Evolutionary conservation across 2,888 invertebrate genomes (phyloP).

Genomic region (Pimpla rufipes): DNA sequence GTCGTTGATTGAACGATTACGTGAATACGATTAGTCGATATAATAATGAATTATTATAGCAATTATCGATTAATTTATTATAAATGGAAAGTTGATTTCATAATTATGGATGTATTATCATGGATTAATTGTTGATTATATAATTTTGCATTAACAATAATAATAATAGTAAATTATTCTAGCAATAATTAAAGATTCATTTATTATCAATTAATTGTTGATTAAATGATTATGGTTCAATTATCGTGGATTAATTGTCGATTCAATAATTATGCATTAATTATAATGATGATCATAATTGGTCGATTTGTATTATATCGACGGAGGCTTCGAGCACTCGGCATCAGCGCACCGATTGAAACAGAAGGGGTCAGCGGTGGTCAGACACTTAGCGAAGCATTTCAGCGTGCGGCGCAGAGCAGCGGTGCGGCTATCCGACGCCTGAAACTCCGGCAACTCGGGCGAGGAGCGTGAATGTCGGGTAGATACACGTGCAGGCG

Average conservation of each 20-base stretch:
- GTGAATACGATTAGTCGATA: background rate
- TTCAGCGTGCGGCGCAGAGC: constrained; percentile 20
- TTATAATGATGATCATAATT: background rate
- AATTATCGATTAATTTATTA: too few species aligned
- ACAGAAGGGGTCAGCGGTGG: constrained; percentile 33
- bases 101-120: too few species aligned
- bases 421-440: constrained; percentile 28
- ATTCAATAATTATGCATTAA: too few species aligned
- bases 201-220: background rate
- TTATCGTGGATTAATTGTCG: too few species aligned
- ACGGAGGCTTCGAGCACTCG: background rate
- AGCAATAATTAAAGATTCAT: too few species aligned
- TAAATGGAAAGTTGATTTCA: too few species aligned
- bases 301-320: background rate
- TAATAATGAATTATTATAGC: too few species aligned
- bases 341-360: constrained; percentile 1
- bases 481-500: constrained; percentile 37
- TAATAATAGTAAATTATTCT: too few species aligned
- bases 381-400: constrained; percentile 29
- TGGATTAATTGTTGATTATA: too few species aligned
- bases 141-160: too few species aligned
- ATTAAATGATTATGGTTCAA: background rate
- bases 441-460: constrained; percentile 53
- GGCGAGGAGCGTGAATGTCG: constrained; percentile 31
- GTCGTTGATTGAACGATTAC: background rate